A percentile compares a stretch with the other conserved stretches of the same genome.
Evolutionary conservation across 2,888 invertebrate genomes (phyloP).

Genomic region (Chloroclysta siterata): DNA sequence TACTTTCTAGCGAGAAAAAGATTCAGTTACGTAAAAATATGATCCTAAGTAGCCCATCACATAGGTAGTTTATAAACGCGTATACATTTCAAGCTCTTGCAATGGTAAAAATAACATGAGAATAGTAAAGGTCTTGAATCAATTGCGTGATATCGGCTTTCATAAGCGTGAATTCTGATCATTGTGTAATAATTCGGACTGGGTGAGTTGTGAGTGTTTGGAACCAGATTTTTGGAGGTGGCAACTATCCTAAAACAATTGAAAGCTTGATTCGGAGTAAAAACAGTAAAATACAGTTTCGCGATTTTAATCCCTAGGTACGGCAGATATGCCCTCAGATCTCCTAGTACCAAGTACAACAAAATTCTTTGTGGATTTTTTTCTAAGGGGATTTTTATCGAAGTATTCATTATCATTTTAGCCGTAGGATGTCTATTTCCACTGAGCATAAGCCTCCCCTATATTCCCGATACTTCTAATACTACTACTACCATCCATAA

Average conservation of each 20-base stretch:
- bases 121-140: slow-evolving; percentile 59
- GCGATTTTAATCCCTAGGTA: not conserved
- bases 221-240: slow-evolving; percentile 7
- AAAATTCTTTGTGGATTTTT: too few species aligned
- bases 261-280: not conserved
- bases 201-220: slow-evolving; percentile 23
- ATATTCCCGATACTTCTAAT: too few species aligned
- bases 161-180: slow-evolving; percentile 67
- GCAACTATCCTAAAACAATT: not conserved
- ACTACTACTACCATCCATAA: too few species aligned
- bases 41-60: slow-evolving; percentile 27
- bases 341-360: too few species aligned
- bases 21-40: slow-evolving; percentile 25
- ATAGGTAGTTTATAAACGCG: slow-evolving; percentile 26
- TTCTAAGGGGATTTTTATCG: too few species aligned
- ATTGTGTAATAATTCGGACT: slow-evolving; percentile 64
- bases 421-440: too few species aligned
- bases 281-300: too few species aligned
- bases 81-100: slow-evolving; percentile 37
- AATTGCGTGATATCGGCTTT: slow-evolving; percentile 66
- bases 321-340: too few species aligned
- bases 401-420: too few species aligned
- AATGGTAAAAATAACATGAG: slow-evolving; percentile 47
- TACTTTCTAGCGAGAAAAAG: slow-evolving; percentile 2
- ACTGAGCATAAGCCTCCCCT: too few species aligned